Conservation (phyloP, 2,797 vertebrate species). For the Labroides dimidiatus region DNA sequence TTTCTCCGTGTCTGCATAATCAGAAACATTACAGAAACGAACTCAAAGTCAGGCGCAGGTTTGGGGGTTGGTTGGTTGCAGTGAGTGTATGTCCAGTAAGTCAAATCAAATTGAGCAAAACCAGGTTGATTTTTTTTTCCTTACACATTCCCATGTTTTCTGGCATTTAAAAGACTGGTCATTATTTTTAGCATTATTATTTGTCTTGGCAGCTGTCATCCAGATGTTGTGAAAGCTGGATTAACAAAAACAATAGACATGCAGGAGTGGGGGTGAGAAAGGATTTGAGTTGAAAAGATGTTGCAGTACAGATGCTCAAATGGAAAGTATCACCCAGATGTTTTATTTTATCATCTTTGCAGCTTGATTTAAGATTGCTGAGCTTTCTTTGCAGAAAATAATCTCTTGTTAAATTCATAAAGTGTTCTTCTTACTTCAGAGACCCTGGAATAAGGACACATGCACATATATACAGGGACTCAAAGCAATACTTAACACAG, state of each 20-base stretch:
- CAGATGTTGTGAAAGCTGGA: conserved; percentile 40
- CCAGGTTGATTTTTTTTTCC: conserved; percentile 2
- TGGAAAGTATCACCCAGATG: conserved; percentile 25
- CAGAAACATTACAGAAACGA: conserved; percentile 4
- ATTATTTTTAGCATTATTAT: conserved; percentile 40
- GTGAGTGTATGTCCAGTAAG: conserved; percentile 37
- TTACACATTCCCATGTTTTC: conserved; percentile 10
- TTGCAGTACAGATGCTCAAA: conserved; percentile 36
- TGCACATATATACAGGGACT: neutral
- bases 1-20: conserved; percentile 5
- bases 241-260: conserved; percentile 11
- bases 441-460: conserved; percentile 9
- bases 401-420: too few relatives aligned
- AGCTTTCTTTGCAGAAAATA: too few relatives aligned
- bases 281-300: conserved; percentile 7
- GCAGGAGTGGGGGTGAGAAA: rapidly evolving
- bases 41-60: conserved; percentile 12
- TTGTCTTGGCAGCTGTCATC: conserved; percentile 58
- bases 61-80: conserved; percentile 17
- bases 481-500: neutral
- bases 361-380: conserved; percentile 20
- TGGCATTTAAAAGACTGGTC: conserved; percentile 37
- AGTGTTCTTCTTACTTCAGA: conserved; percentile 16
- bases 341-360: conserved; percentile 11
- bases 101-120: conserved; percentile 42